phyloP scores from a whole-genome alignment of 1,140 invertebrate species.

The Drosophila sp. region DNA sequence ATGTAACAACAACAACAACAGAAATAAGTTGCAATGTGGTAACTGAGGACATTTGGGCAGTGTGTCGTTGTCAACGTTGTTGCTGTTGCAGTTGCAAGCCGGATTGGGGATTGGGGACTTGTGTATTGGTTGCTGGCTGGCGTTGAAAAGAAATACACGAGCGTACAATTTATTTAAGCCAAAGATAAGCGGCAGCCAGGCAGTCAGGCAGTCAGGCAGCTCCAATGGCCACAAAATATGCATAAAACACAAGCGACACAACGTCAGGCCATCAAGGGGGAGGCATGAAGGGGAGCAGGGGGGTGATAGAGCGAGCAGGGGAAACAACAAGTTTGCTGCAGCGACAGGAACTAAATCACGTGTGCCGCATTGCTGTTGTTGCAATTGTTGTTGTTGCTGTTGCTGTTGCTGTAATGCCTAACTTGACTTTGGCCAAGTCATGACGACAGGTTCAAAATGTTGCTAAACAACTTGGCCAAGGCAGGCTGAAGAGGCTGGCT shows the following conservation, averaged over 20 bases:
- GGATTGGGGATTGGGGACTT: not conserved
- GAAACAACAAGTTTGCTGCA: conserved; percentile 75
- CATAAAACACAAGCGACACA: conserved; percentile 66
- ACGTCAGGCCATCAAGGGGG: conserved; percentile 16
- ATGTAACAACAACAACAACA: conserved; percentile 43
- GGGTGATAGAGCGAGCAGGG: not conserved
- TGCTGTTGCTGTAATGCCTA: conserved; percentile 53
- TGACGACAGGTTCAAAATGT: conserved; percentile 82
- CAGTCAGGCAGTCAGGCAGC: conserved; percentile 16
- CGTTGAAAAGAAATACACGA: conserved; percentile 82
- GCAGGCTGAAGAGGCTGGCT: conserved; percentile 34
- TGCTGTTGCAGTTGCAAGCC: conserved; percentile 20
- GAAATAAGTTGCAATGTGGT: conserved; percentile 55
- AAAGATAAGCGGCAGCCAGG: conserved; percentile 66
- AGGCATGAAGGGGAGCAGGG: not conserved
- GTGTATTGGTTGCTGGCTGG: conserved; percentile 39
- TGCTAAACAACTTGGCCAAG: conserved; percentile 70
- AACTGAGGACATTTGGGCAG: conserved; percentile 78
- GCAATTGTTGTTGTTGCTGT: conserved; percentile 26
- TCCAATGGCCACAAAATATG: conserved; percentile 61
- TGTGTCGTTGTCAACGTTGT: conserved; percentile 61
- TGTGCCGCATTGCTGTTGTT: conserved; percentile 57
- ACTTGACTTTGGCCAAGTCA: conserved; percentile 83
- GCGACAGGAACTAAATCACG: conserved; percentile 82
- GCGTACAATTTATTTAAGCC: conserved; percentile 83